phyloP scores from a whole-genome alignment of 1,140 invertebrate species.

The Polypedilum vanderplanki region DNA sequence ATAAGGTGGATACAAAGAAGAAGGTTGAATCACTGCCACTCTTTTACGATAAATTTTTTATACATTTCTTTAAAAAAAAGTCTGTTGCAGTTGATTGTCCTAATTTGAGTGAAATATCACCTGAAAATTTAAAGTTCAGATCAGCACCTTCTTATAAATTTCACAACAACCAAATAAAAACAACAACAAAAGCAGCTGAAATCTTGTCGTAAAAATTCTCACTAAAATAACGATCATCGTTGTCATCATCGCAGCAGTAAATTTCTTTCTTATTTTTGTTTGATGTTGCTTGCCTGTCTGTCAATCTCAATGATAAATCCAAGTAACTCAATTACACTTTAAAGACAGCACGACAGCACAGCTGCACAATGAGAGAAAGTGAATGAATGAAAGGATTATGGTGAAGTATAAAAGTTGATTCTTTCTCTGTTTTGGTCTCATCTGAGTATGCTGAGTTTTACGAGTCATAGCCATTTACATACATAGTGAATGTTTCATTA shows the following conservation, averaged over 20 bases:
- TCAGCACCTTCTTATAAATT: neutral
- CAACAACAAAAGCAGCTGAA: neutral
- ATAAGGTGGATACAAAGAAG: neutral
- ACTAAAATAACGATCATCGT: neutral
- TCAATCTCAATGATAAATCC: neutral
- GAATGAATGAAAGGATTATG: too few relatives aligned
- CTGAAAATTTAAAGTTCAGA: too few relatives aligned
- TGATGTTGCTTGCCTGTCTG: neutral
- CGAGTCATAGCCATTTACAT: too few relatives aligned
- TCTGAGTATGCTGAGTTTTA: too few relatives aligned
- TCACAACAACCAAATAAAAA: neutral
- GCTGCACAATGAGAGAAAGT: too few relatives aligned
- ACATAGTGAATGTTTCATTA: too few relatives aligned
- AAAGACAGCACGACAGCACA: neutral
- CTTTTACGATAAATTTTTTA: neutral
- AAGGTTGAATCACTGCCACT: neutral
- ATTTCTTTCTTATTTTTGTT: neutral
- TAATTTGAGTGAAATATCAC: neutral
- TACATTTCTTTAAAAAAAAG: neutral
- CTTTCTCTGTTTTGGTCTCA: too few relatives aligned
- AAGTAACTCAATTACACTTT: slow-evolving; percentile 13
- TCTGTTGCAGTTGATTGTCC: neutral
- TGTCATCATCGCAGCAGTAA: neutral
- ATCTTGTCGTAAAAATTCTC: neutral
- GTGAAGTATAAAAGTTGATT: too few relatives aligned